Conservation (phyloP, 2,888 invertebrate species). For the Pristionchus fissidentatus region DNA sequence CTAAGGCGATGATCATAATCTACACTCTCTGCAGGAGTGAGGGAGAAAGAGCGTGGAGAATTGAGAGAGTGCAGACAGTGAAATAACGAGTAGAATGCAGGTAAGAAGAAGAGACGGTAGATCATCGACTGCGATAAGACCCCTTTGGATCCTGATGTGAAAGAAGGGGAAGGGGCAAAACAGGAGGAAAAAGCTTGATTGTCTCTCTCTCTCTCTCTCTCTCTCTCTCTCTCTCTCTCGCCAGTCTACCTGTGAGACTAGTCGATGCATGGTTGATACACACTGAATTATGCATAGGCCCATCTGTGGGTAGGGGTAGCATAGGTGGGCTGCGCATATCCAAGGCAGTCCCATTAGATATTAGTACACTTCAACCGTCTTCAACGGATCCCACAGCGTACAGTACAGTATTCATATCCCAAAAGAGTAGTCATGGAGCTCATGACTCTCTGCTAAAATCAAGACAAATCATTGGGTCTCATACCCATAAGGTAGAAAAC, state of each 20-base stretch:
- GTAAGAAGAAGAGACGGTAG: conserved; percentile 13
- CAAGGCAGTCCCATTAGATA: too few species aligned
- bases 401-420: too few species aligned
- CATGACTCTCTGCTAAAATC: not conserved
- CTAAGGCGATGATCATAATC: not conserved
- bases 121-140: not conserved
- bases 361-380: too few species aligned
- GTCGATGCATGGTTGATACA: not conserved
- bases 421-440: too few species aligned
- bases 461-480: not conserved
- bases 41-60: not conserved
- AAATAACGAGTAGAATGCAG: not conserved
- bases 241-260: not conserved
- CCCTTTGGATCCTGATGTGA: conserved; percentile 8
- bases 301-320: too few species aligned
- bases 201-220: not conserved
- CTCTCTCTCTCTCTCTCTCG: not conserved
- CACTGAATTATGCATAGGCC: not conserved
- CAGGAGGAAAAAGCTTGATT: conserved; percentile 27
- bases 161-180: not conserved
- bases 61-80: conserved; percentile 16
- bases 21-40: not conserved
- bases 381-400: too few species aligned
- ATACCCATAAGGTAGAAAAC: too few species aligned
- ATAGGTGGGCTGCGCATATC: too few species aligned